These are phyloP conservation scores for Hermaeophaga mercurialis DNA, from an alignment of 2,888 invertebrate genomes.

Conservation along the genomic window DNA sequence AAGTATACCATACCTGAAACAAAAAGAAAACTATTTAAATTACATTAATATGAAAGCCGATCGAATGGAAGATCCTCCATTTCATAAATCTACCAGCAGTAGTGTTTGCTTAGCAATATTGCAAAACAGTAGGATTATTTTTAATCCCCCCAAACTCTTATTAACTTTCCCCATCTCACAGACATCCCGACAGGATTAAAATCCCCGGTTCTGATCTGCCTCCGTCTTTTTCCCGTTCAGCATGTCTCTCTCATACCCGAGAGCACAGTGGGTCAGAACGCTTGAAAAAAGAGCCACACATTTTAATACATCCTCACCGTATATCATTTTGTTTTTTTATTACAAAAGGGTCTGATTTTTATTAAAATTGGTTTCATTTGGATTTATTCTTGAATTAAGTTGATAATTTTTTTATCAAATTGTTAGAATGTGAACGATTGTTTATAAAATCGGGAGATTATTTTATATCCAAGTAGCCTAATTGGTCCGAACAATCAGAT, in stretches of 20 bases:
- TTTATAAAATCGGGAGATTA: too few species aligned
- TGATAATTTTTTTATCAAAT: too few species aligned
- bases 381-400: too few species aligned
- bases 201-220: conserved; percentile 57
- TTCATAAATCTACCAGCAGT: conserved; percentile 35
- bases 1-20: conserved; percentile 21
- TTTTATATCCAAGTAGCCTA: too few species aligned
- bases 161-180: conserved; percentile 58
- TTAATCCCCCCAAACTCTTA: conserved; percentile 60
- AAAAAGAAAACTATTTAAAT: conserved; percentile 3
- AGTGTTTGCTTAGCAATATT: conserved; percentile 52
- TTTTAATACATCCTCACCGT: too few species aligned
- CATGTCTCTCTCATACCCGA: conserved; percentile 26
- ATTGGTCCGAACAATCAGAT: too few species aligned
- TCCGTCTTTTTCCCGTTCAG: conserved; percentile 37
- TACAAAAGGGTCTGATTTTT: too few species aligned
- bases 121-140: conserved; percentile 60
- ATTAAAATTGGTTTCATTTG: too few species aligned
- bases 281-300: not conserved
- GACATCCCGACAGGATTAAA: conserved; percentile 58
- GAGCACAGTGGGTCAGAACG: not conserved
- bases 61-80: conserved; percentile 29
- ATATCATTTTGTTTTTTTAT: too few species aligned
- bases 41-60: not conserved
- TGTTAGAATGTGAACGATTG: too few species aligned